Percentiles rank a stretch among this genome's conserved stretches.
Conservation (phyloP, 2,797 vertebrate species). For the Yasuhikotakia modesta region DNA sequence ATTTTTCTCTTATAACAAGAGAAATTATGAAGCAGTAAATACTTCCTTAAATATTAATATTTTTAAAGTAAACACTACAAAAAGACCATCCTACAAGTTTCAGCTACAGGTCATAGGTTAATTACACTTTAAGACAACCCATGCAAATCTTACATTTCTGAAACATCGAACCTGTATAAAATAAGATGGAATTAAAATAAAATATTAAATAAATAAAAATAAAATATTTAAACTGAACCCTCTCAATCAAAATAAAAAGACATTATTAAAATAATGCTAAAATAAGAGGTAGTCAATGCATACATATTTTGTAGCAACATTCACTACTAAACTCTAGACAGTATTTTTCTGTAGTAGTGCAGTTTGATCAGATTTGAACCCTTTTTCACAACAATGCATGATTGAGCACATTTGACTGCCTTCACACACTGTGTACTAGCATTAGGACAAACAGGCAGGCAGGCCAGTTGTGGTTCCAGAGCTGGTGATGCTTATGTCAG, state of each 20-base stretch:
- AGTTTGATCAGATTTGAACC: slow-evolving; percentile 15
- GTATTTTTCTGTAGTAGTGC: slow-evolving; percentile 40
- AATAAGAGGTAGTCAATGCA: slow-evolving; percentile 42
- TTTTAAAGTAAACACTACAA: slow-evolving; percentile 11
- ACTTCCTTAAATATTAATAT: background rate
- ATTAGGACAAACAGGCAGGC: slow-evolving; percentile 12
- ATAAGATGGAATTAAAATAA: background rate
- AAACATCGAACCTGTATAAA: background rate
- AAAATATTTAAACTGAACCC: background rate
- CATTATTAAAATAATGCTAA: slow-evolving; percentile 19
- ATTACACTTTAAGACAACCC: slow-evolving; percentile 6
- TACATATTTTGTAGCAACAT: slow-evolving; percentile 22
- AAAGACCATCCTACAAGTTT: background rate
- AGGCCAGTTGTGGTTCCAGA: slow-evolving; percentile 31
- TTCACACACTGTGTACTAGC: slow-evolving; percentile 3
- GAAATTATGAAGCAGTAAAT: slow-evolving; percentile 3
- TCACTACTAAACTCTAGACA: slow-evolving; percentile 12
- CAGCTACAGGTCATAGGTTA: background rate
- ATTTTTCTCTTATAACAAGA: background rate
- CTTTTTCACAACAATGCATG: slow-evolving; percentile 15
- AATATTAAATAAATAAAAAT: background rate
- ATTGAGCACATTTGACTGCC: background rate
- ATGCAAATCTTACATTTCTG: slow-evolving; percentile 13
- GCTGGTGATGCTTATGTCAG: slow-evolving; percentile 20
- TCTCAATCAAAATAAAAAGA: background rate